These are phyloP conservation scores for Sphecodes monilicornis DNA, from an alignment of 2,888 invertebrate species.

Conservation along the genomic window DNA sequence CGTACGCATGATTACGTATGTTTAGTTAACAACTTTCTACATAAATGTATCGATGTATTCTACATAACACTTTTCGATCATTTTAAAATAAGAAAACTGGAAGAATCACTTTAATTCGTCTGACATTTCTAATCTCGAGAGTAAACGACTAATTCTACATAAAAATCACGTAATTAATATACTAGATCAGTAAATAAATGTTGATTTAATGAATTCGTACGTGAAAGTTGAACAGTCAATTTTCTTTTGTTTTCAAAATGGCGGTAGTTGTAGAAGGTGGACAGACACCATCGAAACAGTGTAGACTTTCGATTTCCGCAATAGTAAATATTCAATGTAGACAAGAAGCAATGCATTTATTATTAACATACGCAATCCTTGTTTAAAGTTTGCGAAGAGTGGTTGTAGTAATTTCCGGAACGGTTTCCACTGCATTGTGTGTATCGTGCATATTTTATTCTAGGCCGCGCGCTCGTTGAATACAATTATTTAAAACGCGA, in stretches of 20 bases:
- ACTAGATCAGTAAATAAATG: background rate
- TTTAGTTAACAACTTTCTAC: background rate
- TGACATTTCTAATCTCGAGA: no score
- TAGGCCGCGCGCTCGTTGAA: background rate
- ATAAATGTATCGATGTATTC: no score
- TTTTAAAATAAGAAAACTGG: no score
- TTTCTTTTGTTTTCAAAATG: background rate
- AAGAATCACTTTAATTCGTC: no score
- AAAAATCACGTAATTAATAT: background rate
- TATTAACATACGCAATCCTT: background rate
- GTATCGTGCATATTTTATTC: constrained; percentile 5
- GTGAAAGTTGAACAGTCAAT: background rate
- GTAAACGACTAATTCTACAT: background rate
- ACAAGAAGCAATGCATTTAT: background rate
- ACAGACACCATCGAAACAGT: background rate
- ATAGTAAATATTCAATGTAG: background rate
- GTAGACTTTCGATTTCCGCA: background rate
- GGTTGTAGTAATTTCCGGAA: background rate
- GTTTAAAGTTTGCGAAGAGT: background rate
- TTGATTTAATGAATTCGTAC: background rate
- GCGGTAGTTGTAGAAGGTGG: background rate
- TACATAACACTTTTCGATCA: no score
- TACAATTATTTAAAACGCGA: constrained; percentile 23
- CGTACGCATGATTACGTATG: background rate
- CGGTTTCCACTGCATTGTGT: background rate